These are phyloP conservation scores for Chauna torquata DNA, from an alignment of 2,113 vertebrate genomes.

Conservation along the genomic window DNA sequence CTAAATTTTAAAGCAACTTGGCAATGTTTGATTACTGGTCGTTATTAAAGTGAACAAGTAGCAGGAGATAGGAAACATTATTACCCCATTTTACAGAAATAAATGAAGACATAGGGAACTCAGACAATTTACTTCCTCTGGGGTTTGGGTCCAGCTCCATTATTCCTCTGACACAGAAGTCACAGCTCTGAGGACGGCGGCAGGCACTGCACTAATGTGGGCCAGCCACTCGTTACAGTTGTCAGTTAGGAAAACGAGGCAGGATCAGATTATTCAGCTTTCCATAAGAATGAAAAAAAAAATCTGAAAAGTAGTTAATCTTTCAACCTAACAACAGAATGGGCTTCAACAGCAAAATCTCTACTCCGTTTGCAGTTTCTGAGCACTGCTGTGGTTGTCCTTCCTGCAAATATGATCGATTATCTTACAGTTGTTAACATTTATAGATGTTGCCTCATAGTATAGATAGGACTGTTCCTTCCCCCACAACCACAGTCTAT, in stretches of 20 bases:
- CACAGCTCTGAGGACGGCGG: background rate
- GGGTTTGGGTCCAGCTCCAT: background rate
- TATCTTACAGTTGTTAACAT: constrained; percentile 24
- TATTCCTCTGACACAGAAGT: background rate
- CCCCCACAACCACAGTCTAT: background rate
- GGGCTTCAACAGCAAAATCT: background rate
- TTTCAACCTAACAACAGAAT: background rate
- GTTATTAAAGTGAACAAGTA: background rate
- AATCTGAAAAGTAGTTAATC: background rate
- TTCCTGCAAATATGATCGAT: constrained; percentile 37
- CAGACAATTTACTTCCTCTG: background rate
- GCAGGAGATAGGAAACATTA: background rate
- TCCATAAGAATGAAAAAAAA: background rate
- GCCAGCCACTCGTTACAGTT: background rate
- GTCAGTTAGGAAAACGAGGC: background rate
- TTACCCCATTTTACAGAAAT: background rate
- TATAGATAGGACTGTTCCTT: constrained; percentile 34
- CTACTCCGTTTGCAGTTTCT: background rate
- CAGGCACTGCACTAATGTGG: background rate
- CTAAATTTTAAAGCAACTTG: background rate
- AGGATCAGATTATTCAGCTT: background rate
- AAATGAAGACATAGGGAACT: background rate
- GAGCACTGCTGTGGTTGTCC: background rate
- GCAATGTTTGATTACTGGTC: background rate
- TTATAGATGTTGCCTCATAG: constrained; percentile 8